These are phyloP conservation scores for Xylota sylvarum DNA, from an alignment of 2,888 invertebrate genomes.

Conservation along the genomic window DNA sequence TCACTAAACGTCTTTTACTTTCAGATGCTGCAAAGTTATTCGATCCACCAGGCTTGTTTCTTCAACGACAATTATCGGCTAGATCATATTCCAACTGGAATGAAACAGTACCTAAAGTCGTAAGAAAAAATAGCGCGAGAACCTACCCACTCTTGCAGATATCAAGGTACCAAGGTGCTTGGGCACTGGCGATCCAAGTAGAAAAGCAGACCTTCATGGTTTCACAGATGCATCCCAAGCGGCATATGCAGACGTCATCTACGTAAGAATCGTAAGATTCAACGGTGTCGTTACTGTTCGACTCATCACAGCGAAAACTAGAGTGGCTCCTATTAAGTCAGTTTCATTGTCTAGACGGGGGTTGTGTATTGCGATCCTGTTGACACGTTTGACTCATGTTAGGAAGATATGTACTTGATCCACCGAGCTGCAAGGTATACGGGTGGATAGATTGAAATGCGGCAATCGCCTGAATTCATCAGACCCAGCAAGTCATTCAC, in stretches of 20 bases:
- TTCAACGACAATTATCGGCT: background rate
- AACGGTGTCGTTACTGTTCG: slow-evolving; percentile 8
- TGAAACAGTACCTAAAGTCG: background rate
- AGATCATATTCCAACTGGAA: background rate
- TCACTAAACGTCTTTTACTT: too few relatives aligned
- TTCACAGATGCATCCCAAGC: slow-evolving; percentile 34
- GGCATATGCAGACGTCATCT: slow-evolving; percentile 20
- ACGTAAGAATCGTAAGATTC: slow-evolving; percentile 10
- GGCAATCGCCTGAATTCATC: too few relatives aligned
- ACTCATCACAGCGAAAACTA: slow-evolving; percentile 11
- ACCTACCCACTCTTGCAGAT: background rate
- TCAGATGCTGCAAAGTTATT: too few relatives aligned
- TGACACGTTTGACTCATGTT: too few relatives aligned
- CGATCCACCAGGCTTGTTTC: background rate
- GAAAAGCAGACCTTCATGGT: slow-evolving; percentile 10
- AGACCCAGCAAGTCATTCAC: too few relatives aligned
- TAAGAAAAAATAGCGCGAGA: background rate
- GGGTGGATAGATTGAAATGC: too few relatives aligned
- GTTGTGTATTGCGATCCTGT: too few relatives aligned
- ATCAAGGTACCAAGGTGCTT: slow-evolving; percentile 24
- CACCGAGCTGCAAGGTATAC: too few relatives aligned
- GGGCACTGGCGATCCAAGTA: slow-evolving; percentile 14
- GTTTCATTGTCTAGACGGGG: too few relatives aligned
- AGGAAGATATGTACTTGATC: too few relatives aligned
- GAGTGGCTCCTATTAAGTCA: too few relatives aligned